These are phyloP conservation scores for Heliconius melpomene DNA, from an alignment of 1,140 invertebrate species.

Conservation along the genomic window DNA sequence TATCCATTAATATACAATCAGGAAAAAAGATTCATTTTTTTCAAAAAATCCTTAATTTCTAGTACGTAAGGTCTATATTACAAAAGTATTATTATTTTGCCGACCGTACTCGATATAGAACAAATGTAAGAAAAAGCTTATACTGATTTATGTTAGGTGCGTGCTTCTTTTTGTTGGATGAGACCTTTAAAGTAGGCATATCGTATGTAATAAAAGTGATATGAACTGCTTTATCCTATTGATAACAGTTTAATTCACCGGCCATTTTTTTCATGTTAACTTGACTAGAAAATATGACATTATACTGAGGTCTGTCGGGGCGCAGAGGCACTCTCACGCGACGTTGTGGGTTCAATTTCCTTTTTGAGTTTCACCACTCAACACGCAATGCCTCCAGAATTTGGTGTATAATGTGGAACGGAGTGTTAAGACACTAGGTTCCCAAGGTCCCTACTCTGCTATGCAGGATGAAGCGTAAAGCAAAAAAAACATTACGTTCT, in stretches of 20 bases:
- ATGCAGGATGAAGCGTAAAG: too few relatives aligned
- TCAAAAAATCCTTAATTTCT: neutral
- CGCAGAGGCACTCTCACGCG: too few relatives aligned
- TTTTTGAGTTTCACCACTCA: too few relatives aligned
- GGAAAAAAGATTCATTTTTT: neutral
- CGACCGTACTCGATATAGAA: conserved; percentile 30
- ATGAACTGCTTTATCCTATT: neutral
- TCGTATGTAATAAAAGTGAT: conserved; percentile 9
- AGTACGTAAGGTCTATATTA: conserved; percentile 18
- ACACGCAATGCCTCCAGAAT: too few relatives aligned
- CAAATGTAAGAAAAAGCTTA: conserved; percentile 35
- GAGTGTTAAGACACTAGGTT: too few relatives aligned
- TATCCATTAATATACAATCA: conserved; percentile 38
- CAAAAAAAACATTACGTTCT: too few relatives aligned
- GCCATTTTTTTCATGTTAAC: neutral
- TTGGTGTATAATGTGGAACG: too few relatives aligned
- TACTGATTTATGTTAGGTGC: conserved; percentile 37
- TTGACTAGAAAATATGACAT: neutral
- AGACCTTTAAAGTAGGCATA: conserved; percentile 14
- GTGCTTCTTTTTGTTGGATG: conserved; percentile 30
- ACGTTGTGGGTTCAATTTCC: too few relatives aligned
- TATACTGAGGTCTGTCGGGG: neutral
- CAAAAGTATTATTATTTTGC: conserved; percentile 1
- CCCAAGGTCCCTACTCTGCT: too few relatives aligned
- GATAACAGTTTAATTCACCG: neutral